Evolutionary conservation across 2,113 vertebrate genomes (phyloP).

Genomic region (Cygnus atratus): DNA sequence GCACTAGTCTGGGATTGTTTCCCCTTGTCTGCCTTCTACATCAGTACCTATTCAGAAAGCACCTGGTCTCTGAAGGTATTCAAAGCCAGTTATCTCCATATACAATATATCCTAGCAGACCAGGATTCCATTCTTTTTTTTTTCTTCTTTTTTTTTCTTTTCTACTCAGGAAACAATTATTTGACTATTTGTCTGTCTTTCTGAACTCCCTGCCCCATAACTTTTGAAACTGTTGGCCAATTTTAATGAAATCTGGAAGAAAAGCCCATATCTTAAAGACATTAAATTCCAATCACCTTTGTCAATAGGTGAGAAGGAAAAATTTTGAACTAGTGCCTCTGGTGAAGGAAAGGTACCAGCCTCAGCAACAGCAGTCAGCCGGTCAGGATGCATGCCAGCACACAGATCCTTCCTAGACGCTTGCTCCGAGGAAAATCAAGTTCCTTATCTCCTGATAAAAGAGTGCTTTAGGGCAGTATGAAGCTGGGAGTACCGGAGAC

Average conservation of each 20-base stretch:
- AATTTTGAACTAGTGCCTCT: neutral
- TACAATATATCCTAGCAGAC: neutral
- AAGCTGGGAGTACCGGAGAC: neutral
- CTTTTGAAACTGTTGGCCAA: neutral
- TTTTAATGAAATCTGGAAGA: slow-evolving; percentile 39
- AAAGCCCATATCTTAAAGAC: slow-evolving; percentile 17
- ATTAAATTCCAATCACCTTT: slow-evolving; percentile 11
- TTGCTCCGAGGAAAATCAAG: neutral
- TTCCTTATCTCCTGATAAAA: neutral
- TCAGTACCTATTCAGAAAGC: slow-evolving; percentile 46
- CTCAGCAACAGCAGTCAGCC: neutral
- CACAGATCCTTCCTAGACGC: neutral
- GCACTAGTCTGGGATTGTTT: neutral
- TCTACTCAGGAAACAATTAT: slow-evolving; percentile 10
- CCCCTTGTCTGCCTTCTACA: slow-evolving; percentile 31
- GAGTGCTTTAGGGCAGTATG: neutral
- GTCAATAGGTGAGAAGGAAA: slow-evolving; percentile 7
- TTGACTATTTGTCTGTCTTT: slow-evolving; percentile 24
- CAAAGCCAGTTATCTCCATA: slow-evolving; percentile 37
- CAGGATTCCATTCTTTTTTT: neutral
- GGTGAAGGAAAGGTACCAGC: neutral
- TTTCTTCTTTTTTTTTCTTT: neutral
- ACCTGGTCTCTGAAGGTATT: slow-evolving; percentile 34
- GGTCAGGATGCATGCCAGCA: neutral
- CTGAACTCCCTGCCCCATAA: neutral